Evolutionary conservation across 2,888 invertebrate species (phyloP), one percentile per base, ranked within the genome.

Genomic region (Nysson spinosus): DNA sequence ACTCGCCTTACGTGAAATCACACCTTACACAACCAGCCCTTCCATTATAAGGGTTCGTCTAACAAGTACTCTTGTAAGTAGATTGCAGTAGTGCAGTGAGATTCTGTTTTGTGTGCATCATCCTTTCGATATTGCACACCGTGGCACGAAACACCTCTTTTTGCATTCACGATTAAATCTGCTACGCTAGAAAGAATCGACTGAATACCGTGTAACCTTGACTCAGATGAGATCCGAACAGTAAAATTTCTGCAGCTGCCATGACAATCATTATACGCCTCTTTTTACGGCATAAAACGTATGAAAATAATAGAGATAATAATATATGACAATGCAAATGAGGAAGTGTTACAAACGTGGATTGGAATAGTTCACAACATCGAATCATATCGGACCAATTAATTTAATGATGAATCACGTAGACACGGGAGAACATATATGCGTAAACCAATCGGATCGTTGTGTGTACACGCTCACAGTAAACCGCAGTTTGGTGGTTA

Each of bases 1-100:
- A 42, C 46, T 62, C 47, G 46, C 28, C 47, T 52, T 58, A 54
- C 52, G 52, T 35, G 37, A 47, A 64, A 51, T 58, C 47, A 43
- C 42, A 30, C 35, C 51, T 52, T 32, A 9, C 16, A 30, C 56
- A 30, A 11, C 9, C 37, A 6, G 40, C 28, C 46, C 24, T 17
- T 47, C 16, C 37, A 51, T 52, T 60, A 54, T 32, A n/a, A 24
- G n/a, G 24, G 35, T 26, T 40, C 19, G 35, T 47, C 47, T 55
- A n/a, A n/a, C n/a, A n/a, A n/a, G n/a, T n/a, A n/a, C n/a, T n/a
- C n/a, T n/a, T n/a, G n/a, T n/a, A 47, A 47, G 46, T 37, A 30
- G 42, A 42, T 63, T 51, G 20, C 35, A 26, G 11, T 14, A 22
- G 42, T 22, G 14, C 28, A 12, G 22, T 37, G 14, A 35, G 11